Percentiles rank a stretch among this genome's conserved stretches.
Evolutionary conservation across 2,113 vertebrate species (phyloP).

Genomic region (Alligator sinensis): DNA sequence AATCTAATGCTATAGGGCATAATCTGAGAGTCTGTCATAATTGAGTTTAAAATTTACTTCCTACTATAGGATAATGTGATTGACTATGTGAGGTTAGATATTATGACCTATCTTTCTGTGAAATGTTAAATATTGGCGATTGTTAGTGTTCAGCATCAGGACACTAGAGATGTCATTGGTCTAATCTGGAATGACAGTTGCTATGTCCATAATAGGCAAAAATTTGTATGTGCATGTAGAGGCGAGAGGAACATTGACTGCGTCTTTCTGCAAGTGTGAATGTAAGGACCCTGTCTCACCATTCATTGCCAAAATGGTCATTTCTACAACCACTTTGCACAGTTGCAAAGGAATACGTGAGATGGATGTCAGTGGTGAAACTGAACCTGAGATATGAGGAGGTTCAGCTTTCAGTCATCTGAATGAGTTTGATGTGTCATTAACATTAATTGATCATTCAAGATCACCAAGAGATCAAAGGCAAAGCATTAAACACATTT

Average conservation of each 20-base stretch:
- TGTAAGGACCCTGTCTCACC: slow-evolving; percentile 3
- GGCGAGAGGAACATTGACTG: not conserved
- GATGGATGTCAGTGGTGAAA: not conserved
- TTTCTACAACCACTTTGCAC: not conserved
- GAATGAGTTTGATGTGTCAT: not conserved
- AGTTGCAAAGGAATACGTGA: not conserved
- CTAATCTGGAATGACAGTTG: not conserved
- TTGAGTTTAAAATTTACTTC: not conserved
- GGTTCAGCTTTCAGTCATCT: not conserved
- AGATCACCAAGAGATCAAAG: not conserved
- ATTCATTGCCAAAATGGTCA: not conserved
- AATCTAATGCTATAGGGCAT: not conserved
- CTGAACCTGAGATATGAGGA: not conserved
- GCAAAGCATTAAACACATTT: not conserved
- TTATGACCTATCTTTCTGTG: not conserved
- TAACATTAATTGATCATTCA: not conserved
- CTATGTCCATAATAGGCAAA: not conserved
- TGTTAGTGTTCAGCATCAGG: not conserved
- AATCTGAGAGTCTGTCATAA: not conserved
- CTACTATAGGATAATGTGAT: not conserved
- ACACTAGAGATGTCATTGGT: not conserved
- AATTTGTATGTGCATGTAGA: fast-evolving
- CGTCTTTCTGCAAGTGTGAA: not conserved
- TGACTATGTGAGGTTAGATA: not conserved
- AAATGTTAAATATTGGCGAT: slow-evolving; percentile 3